Evolutionary conservation across 1,140 invertebrate genomes (phyloP).

Genomic region (Drosophila miranda): DNA sequence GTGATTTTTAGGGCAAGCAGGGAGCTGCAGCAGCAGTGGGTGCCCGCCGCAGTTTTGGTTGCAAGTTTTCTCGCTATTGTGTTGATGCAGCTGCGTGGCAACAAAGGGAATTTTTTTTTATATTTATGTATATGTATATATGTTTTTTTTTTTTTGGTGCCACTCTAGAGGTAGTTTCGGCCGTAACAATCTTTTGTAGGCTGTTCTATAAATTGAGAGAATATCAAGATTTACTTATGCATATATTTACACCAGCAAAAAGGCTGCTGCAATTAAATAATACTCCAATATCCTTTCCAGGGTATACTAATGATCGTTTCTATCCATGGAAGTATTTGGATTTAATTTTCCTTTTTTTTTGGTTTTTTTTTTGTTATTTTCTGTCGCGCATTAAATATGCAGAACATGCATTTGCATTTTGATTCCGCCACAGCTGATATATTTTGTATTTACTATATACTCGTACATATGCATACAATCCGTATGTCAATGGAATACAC

Average conservation of each 20-base stretch:
- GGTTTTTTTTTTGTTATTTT: too few relatives aligned
- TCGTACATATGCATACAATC: too few relatives aligned
- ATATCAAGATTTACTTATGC: too few relatives aligned
- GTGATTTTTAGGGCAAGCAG: slow-evolving; percentile 59
- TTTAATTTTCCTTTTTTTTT: background rate
- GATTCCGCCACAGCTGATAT: slow-evolving; percentile 31
- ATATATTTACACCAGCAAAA: too few relatives aligned
- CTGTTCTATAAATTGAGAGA: too few relatives aligned
- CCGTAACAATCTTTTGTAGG: too few relatives aligned
- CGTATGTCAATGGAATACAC: too few relatives aligned
- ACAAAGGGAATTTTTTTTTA: slow-evolving; percentile 48
- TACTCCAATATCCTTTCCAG: too few relatives aligned
- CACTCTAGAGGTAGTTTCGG: background rate
- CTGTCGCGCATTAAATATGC: slow-evolving; percentile 67
- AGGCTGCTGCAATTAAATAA: too few relatives aligned
- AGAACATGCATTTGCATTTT: slow-evolving; percentile 71
- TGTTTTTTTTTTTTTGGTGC: background rate
- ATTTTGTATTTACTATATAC: background rate
- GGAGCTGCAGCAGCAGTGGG: background rate
- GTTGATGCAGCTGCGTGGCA: slow-evolving; percentile 59
- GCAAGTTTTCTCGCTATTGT: slow-evolving; percentile 54
- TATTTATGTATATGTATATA: slow-evolving; percentile 5
- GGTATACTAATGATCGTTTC: background rate
- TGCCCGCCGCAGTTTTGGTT: background rate
- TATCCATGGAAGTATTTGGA: background rate